Evolutionary conservation across 37 sponge, comb jelly and placozoan genomes (phyloP).

Genomic region (Dysidea cf. avara): DNA sequence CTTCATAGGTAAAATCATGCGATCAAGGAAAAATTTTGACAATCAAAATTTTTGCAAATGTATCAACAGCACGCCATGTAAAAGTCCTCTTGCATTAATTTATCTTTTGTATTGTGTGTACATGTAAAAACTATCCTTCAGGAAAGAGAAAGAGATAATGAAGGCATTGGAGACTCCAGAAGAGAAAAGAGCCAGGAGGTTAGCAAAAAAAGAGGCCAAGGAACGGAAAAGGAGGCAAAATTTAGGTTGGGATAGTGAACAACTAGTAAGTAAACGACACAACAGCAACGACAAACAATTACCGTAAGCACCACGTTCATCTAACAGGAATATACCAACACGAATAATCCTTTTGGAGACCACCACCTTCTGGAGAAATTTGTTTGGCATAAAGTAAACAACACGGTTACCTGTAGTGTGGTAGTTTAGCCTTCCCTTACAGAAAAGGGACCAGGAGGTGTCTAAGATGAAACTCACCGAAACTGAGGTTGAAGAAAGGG

Average conservation of each 20-base stretch:
- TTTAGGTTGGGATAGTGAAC: conserved; percentile 73
- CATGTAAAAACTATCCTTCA: neutral
- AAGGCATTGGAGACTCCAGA: conserved; percentile 84
- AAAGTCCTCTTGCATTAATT: too few species aligned
- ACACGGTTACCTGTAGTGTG: neutral
- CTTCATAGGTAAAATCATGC: too few species aligned
- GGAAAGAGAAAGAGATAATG: conserved; percentile 71
- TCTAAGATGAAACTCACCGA: conserved; percentile 56
- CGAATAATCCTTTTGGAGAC: conserved; percentile 95
- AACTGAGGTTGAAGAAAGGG: conserved; percentile 60
- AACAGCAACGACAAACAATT: neutral
- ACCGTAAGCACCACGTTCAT: neutral
- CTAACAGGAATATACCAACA: conserved; percentile 80
- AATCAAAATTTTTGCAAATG: too few species aligned
- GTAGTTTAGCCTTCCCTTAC: neutral
- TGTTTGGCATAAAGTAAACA: conserved; percentile 86
- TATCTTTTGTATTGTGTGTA: too few species aligned
- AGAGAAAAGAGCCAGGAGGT: conserved; percentile 69
- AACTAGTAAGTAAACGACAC: conserved; percentile 36
- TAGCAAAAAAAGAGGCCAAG: conserved; percentile 76
- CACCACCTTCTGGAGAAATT: conserved; percentile 76
- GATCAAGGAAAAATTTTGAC: too few species aligned
- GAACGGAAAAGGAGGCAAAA: conserved; percentile 45
- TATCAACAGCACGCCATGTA: too few species aligned
- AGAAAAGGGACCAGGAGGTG: conserved; percentile 81